Evolutionary conservation across 2,888 invertebrate species (phyloP), one percentile per base, ranked within the genome.

Genomic region (Lasioglossum lativentre): DNA sequence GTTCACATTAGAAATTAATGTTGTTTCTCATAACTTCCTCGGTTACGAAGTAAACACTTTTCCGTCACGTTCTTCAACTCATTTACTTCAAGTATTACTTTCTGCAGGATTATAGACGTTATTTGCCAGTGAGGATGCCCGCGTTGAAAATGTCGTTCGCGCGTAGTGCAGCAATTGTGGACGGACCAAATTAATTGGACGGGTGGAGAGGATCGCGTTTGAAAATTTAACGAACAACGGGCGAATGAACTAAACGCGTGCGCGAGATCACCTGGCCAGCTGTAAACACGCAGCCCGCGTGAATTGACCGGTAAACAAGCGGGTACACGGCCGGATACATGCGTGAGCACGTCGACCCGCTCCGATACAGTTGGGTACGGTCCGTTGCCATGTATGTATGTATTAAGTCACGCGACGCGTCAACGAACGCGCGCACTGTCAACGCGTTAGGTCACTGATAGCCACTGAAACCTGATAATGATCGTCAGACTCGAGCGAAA

Each of bases 281-380:
- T 27, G 59, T 59, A 59, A 59, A 59, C 27, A 59, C 59, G 59
- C 27, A 59, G 59, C 14, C 40, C 38, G 42, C 16, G 78, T 30
- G 23, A 59, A 81, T 59, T 78, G 78, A 63, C 45, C 3, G 78
- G 27, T 30, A 47, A 40, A 68, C 68, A 68, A 34, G 16, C 38
- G 23, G 68, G 68, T 38, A 68, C 38, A 38, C 68, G 34, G 8
- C 23, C 38, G 68, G 38, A 52, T 42, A 23, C 70, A 23, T 14
- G 52, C 23, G 68, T 23, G 38, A 34, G 23, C 38, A 23, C 68
- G 38, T 68, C 68, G 38, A 68, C 38, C 68, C 23, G 34, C 27
- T 27, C 16, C 27, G 4, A 59, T 16, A 14, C 27, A 59, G 59
- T 34, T 10, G 19, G 30, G 30, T 19, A 30, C 23, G 38, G 19